Evolutionary conservation across 2,797 vertebrate genomes (phyloP).

Genomic region (Diglossa cyanea): DNA sequence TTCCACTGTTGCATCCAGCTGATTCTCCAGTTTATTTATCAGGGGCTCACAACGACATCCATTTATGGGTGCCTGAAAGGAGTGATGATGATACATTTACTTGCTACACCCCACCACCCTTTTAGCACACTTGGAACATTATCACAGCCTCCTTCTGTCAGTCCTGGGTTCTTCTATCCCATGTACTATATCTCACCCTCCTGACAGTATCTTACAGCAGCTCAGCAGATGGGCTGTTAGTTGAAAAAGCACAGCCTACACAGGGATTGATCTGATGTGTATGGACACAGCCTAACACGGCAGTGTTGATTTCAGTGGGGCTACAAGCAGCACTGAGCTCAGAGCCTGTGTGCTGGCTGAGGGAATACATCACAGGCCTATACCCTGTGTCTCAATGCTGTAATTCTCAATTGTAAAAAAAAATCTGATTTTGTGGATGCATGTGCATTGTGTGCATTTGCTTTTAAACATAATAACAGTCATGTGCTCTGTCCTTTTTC

Average conservation of each 20-base stretch:
- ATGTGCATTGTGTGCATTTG: neutral
- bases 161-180: neutral
- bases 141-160: neutral
- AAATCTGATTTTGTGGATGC: neutral
- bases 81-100: neutral
- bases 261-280: neutral
- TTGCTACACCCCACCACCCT: neutral
- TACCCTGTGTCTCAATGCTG: rapidly evolving
- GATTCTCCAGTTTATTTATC: constrained; percentile 93
- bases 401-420: neutral
- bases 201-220: neutral
- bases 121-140: neutral
- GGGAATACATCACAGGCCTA: neutral
- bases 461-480: neutral
- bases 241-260: neutral
- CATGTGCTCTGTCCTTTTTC: neutral
- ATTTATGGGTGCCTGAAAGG: constrained; percentile 89
- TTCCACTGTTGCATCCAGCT: constrained; percentile 93
- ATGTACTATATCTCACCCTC: neutral
- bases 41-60: constrained; percentile 97
- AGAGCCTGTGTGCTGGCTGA: neutral
- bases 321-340: neutral
- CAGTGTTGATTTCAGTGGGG: neutral
- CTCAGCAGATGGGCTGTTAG: neutral
- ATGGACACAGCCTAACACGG: neutral